Percentiles rank a stretch among this genome's conserved stretches.
Conservation (phyloP, 2,797 vertebrate genomes). For the Falco berigora region DNA sequence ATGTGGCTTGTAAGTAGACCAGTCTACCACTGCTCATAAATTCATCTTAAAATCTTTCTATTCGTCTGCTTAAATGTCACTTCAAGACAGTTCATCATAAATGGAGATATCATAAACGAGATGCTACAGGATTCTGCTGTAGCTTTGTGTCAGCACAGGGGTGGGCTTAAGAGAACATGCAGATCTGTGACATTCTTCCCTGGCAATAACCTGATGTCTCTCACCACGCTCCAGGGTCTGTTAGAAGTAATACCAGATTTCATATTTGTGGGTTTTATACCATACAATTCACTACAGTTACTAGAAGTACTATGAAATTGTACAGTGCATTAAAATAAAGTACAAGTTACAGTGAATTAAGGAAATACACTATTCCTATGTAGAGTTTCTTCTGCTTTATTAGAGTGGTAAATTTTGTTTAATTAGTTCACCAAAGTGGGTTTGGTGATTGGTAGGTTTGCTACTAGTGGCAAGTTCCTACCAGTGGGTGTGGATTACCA, state of each 20-base stretch:
- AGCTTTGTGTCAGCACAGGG: neutral
- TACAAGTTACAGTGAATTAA: neutral
- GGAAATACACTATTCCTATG: neutral
- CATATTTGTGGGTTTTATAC: neutral
- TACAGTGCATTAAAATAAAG: neutral
- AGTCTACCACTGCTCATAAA: neutral
- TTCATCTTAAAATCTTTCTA: neutral
- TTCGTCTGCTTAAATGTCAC: neutral
- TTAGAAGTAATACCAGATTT: neutral
- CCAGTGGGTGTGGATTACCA: neutral
- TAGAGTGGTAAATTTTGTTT: neutral
- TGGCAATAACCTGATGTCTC: neutral
- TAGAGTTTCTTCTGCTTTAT: neutral
- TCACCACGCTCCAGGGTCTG: neutral
- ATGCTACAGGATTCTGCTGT: neutral
- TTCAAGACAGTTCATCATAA: neutral
- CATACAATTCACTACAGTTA: neutral
- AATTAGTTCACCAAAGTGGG: neutral
- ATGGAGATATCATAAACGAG: neutral
- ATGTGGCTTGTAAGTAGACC: neutral
- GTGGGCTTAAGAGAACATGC: neutral
- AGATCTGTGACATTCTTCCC: neutral
- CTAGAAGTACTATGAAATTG: neutral
- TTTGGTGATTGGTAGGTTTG: neutral
- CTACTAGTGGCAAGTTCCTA: neutral